Evolutionary conservation across 1,140 invertebrate species (phyloP).

Genomic region (Cephus cinctus): DNA sequence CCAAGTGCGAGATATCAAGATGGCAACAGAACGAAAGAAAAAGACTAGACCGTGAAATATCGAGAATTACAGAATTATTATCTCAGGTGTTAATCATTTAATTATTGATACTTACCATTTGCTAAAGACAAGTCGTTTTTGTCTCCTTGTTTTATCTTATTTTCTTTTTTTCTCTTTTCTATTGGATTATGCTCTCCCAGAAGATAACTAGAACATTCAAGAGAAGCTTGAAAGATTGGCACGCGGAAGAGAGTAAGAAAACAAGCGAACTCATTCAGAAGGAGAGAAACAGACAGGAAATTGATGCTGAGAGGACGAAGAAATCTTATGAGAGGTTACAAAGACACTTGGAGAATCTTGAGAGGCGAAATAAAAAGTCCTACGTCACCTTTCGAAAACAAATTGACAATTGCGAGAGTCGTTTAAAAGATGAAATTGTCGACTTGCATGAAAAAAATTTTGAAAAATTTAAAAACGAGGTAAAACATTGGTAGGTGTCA

Average conservation of each 20-base stretch:
- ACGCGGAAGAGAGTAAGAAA: conserved; percentile 2
- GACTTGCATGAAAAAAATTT: conserved; percentile 21
- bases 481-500: conserved; percentile 16
- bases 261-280: background rate
- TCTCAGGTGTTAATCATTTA: too few species aligned
- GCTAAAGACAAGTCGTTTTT: too few species aligned
- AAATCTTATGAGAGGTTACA: conserved; percentile 25
- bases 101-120: too few species aligned
- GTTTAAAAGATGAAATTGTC: conserved; percentile 19
- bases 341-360: conserved; percentile 25
- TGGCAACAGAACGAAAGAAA: conserved; percentile 22
- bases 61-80: conserved; percentile 11
- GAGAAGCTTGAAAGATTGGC: conserved; percentile 14
- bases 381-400: conserved; percentile 27
- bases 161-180: too few species aligned
- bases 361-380: conserved; percentile 23
- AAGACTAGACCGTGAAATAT: conserved; percentile 17
- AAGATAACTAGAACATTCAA: conserved; percentile 13
- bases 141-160: too few species aligned
- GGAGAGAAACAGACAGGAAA: background rate
- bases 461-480: conserved; percentile 15
- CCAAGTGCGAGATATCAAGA: conserved; percentile 16
- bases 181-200: conserved; percentile 1
- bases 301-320: conserved; percentile 12
- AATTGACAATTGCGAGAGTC: conserved; percentile 27